Evolutionary conservation across 2,113 vertebrate species (phyloP), one percentile per base, ranked within the genome.

Genomic region (Paralichthys olivaceus): DNA sequence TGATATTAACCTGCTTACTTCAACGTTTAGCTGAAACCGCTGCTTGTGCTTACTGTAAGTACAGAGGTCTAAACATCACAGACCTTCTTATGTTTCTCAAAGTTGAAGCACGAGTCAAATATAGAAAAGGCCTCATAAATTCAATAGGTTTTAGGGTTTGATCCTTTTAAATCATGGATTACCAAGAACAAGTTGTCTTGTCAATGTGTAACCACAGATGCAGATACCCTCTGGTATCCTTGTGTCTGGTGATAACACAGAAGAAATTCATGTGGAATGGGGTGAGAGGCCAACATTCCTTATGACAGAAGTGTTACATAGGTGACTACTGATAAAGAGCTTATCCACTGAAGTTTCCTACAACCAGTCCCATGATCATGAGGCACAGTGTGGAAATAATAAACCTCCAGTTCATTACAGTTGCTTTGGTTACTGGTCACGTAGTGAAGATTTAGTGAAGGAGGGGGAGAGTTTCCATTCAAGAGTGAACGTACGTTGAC

Each of bases 231-330:
- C 20, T 53, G 43, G 23, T 66, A 58, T 72, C 9, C 53, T 59
- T 83, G 68, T 47, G 55, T 84, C 40, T 86, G 71, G 67, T 84
- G 84, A 87, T 87, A 79, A 58, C 59, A 47, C 2, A 59, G 13
- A 34, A 28, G 37, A 89, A 77, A 75, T 66, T 73, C 76, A 79
- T 0, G 9, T 84, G 82, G 77, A 91, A 78, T 70, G 37, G 26
- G 84, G 84, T 90, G 83, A 85, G 81, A 87, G 87, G 81, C 61
- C 77, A 89, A 89, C 88, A 91, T 90, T 91, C 87, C 84, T 88
- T 77, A 82, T 77, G 72, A 88, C 66, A 90, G 29, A 86, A 84
- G 72, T 78, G 69, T 84, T 89, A 49, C 79, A 87, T 83, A 83
- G 79, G 75, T 34, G 7, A 75, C 60, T 40, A 58, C 70, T 85